Percentiles rank a stretch among this genome's conserved stretches.
Conservation (phyloP, 2,797 vertebrate genomes). For the Lepus oiostolus region DNA sequence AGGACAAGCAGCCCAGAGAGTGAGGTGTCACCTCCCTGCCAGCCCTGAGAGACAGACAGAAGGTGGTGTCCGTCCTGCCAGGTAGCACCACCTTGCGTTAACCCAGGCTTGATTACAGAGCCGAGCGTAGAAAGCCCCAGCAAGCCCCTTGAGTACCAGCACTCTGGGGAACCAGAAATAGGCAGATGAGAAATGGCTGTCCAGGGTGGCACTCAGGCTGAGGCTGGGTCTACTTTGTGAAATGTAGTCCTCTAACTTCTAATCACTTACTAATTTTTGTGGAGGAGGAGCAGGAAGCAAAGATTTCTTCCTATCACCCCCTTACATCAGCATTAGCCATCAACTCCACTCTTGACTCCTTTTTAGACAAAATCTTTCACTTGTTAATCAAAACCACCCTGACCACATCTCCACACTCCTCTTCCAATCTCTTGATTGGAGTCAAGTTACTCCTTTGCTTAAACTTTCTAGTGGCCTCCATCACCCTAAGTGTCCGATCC, state of each 20-base stretch:
- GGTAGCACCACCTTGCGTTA: fast-evolving
- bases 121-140: too few species aligned
- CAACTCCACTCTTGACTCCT: neutral
- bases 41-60: neutral
- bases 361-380: constrained; percentile 20
- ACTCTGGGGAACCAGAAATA: neutral
- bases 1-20: neutral
- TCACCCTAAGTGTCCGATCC: neutral
- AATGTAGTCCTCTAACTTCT: neutral
- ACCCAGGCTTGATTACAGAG: neutral
- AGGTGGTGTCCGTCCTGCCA: neutral
- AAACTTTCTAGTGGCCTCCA: neutral
- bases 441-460: neutral
- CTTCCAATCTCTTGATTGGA: neutral
- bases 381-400: neutral
- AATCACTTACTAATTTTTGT: neutral
- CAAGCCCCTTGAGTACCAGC: neutral
- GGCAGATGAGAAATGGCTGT: neutral
- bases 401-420: neutral
- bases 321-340: neutral
- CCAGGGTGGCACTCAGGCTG: neutral
- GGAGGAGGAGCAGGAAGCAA: neutral
- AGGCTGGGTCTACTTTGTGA: neutral
- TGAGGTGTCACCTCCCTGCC: neutral
- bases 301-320: neutral